phyloP scores from a whole-genome alignment of 2,797 vertebrate species.

The Arnoldichthys spilopterus region DNA sequence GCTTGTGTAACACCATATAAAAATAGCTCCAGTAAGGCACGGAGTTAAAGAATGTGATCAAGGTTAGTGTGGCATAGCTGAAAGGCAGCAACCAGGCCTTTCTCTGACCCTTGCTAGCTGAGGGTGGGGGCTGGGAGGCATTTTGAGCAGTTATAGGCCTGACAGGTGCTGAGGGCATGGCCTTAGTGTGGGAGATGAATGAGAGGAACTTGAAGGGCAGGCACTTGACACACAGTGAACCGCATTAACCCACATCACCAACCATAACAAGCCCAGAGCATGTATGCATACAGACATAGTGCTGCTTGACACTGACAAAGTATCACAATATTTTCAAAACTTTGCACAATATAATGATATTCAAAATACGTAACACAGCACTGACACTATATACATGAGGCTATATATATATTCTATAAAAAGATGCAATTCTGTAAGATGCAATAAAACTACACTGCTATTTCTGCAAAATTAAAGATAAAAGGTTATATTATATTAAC shows the following conservation, averaged over 20 bases:
- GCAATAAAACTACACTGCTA: too few relatives aligned
- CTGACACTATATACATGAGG: too few relatives aligned
- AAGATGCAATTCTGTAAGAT: too few relatives aligned
- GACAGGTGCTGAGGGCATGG: slow-evolving; percentile 34
- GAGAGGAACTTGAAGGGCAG: slow-evolving; percentile 23
- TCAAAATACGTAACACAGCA: too few relatives aligned
- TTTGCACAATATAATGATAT: not conserved
- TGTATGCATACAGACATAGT: not conserved
- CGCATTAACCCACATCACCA: slow-evolving; percentile 28
- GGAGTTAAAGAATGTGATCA: slow-evolving; percentile 55
- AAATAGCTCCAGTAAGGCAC: slow-evolving; percentile 59
- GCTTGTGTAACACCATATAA: slow-evolving; percentile 56
- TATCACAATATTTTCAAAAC: not conserved
- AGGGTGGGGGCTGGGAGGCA: not conserved
- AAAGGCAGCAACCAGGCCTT: slow-evolving; percentile 39
- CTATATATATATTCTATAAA: too few relatives aligned
- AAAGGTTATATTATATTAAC: too few relatives aligned
- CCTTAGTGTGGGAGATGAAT: slow-evolving; percentile 15
- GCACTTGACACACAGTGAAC: slow-evolving; percentile 45
- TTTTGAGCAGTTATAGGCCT: slow-evolving; percentile 28
- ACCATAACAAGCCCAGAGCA: slow-evolving; percentile 5
- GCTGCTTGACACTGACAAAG: not conserved
- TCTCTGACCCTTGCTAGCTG: slow-evolving; percentile 24
- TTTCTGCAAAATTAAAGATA: too few relatives aligned
- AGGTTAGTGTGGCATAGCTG: slow-evolving; percentile 55